phyloP scores from a whole-genome alignment of 2,797 vertebrate genomes.

The Amniataba percoides region DNA sequence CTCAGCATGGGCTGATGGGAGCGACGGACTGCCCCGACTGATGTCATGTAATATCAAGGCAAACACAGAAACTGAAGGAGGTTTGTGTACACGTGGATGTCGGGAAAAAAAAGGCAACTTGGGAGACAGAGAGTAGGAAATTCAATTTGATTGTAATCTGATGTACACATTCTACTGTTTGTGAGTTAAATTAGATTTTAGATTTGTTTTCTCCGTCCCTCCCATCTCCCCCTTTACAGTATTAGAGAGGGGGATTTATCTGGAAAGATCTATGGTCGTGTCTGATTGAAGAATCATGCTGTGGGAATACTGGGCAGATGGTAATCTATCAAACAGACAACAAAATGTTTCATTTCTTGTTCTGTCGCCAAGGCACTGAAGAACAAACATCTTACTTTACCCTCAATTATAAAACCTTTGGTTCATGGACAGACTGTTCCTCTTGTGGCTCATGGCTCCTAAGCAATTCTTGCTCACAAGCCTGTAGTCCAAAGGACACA shows the following conservation, averaged over 20 bases:
- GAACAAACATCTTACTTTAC: conserved; percentile 64
- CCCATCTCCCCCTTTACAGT: conserved; percentile 67
- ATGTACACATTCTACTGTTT: conserved; percentile 81
- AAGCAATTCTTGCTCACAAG: conserved; percentile 16
- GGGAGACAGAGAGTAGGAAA: conserved; percentile 74
- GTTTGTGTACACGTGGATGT: conserved; percentile 53
- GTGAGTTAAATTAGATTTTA: conserved; percentile 84
- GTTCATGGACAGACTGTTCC: conserved; percentile 41
- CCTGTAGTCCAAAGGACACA: conserved; percentile 10
- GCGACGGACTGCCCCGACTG: conserved; percentile 36
- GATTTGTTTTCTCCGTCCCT: conserved; percentile 78
- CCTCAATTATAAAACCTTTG: conserved; percentile 62
- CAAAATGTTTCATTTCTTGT: conserved; percentile 75
- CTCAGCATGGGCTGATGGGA: conserved; percentile 41
- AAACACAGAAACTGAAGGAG: conserved; percentile 49
- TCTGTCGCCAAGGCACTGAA: conserved; percentile 49
- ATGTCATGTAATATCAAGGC: conserved; percentile 62
- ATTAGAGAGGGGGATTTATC: conserved; percentile 72
- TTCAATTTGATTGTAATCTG: conserved; percentile 85
- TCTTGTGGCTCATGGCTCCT: background rate
- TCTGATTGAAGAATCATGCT: conserved; percentile 81
- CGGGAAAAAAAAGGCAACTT: conserved; percentile 63
- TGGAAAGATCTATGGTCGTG: conserved; percentile 78
- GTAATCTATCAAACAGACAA: conserved; percentile 81
- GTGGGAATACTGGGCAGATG: conserved; percentile 74